Evolutionary conservation across 2,888 invertebrate genomes (phyloP).

Genomic region (Eugnorisma glareosa): DNA sequence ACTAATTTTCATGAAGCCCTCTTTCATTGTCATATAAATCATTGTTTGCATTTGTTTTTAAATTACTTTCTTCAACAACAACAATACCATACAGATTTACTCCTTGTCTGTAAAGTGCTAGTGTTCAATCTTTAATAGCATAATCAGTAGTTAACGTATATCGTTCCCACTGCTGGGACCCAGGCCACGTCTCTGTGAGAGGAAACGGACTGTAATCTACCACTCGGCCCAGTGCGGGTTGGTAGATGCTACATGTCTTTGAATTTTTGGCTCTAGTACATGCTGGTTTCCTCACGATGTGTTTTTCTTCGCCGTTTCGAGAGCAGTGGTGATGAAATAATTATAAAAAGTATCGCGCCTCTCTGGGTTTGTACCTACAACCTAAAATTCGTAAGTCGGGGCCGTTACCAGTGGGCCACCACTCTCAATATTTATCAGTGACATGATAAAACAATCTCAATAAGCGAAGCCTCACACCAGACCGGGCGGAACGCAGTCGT

Average conservation of each 20-base stretch:
- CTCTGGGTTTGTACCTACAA: not conserved
- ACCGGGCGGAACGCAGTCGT: slow-evolving; percentile 8
- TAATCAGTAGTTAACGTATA: not conserved
- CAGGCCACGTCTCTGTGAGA: not conserved
- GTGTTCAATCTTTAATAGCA: slow-evolving; percentile 15
- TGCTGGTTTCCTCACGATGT: not conserved
- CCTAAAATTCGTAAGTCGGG: not conserved
- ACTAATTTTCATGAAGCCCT: not conserved
- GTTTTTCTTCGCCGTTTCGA: not conserved
- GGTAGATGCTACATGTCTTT: not conserved
- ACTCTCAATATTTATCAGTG: slow-evolving; percentile 17
- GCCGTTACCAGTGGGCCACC: not conserved
- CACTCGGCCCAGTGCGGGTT: not conserved
- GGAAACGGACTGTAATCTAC: not conserved
- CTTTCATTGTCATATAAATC: not conserved
- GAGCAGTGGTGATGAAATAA: not conserved
- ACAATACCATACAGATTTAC: not conserved
- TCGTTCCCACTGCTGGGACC: not conserved
- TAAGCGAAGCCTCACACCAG: slow-evolving; percentile 21
- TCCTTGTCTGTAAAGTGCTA: not conserved
- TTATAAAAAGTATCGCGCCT: not conserved
- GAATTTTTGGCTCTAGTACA: not conserved
- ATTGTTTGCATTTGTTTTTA: not conserved
- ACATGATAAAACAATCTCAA: slow-evolving; percentile 16
- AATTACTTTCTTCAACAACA: not conserved